phyloP scores from a whole-genome alignment of 1,140 invertebrate species.

The Drosophila pseudoananassae region DNA sequence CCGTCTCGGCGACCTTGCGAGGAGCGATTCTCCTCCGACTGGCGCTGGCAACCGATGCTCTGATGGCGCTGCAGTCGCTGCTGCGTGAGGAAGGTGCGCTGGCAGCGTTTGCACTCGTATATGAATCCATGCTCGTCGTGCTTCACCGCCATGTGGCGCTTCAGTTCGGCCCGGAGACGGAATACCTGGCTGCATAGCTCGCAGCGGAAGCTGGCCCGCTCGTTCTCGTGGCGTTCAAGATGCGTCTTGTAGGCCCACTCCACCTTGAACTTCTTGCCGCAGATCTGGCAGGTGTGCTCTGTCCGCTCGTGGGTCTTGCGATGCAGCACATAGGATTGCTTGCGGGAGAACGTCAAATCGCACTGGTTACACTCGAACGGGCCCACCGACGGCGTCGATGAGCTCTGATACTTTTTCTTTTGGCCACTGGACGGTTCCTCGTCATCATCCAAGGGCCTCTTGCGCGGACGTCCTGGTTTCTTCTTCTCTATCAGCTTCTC shows the following conservation, averaged over 20 bases:
- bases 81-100: constrained; percentile 69
- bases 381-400: constrained; percentile 32
- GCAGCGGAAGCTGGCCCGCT: constrained; percentile 71
- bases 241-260: constrained; percentile 80
- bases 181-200: constrained; percentile 69
- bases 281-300: constrained; percentile 80
- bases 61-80: constrained; percentile 66
- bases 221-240: constrained; percentile 79
- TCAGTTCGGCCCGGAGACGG: constrained; percentile 64
- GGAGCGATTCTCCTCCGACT: constrained; percentile 37
- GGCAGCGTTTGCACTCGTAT: constrained; percentile 77
- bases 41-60: constrained; percentile 51
- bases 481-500: constrained; percentile 50
- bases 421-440: constrained; percentile 25
- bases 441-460: constrained; percentile 41
- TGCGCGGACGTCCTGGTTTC: constrained; percentile 48
- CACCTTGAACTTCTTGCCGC: constrained; percentile 83
- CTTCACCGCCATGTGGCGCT: constrained; percentile 65
- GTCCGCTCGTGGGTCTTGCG: constrained; percentile 87
- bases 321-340: constrained; percentile 85
- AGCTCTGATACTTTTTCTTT: constrained; percentile 36
- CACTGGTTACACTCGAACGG: constrained; percentile 63
- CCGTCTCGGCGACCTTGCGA: constrained; percentile 4
- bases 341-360: constrained; percentile 69
- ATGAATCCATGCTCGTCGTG: constrained; percentile 74